These are phyloP conservation scores for Ommatoiulus sabulosus DNA, from an alignment of 2,888 invertebrate genomes.

Conservation along the genomic window DNA sequence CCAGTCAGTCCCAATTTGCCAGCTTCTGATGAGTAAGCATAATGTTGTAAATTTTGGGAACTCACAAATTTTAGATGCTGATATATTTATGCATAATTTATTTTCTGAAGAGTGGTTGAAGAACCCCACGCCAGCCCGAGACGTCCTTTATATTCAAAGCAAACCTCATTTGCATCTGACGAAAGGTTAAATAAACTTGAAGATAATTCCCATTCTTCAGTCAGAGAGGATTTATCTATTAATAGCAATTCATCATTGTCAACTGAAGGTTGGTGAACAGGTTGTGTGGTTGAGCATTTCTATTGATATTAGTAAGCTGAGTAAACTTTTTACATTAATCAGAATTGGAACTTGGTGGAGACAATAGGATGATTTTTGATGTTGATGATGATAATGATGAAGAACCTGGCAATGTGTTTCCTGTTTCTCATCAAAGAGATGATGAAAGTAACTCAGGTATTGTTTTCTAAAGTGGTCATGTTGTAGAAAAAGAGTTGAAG, in stretches of 20 bases:
- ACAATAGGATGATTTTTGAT: neutral
- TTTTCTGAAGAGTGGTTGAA: neutral
- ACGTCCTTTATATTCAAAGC: neutral
- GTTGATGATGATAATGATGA: neutral
- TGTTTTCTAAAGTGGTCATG: neutral
- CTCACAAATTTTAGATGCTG: no score
- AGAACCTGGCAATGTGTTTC: neutral
- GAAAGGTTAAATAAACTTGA: neutral
- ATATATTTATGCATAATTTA: neutral
- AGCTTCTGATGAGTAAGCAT: neutral
- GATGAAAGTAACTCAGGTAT: neutral
- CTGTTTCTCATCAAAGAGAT: neutral
- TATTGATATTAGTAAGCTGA: neutral
- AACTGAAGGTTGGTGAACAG: neutral
- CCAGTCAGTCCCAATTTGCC: neutral
- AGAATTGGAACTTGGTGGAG: conserved; percentile 5
- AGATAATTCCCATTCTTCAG: neutral
- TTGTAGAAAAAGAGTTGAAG: neutral
- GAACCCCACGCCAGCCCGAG: neutral
- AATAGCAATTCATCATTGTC: neutral
- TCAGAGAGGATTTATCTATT: neutral
- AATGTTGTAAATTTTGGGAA: neutral
- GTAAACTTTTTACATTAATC: neutral
- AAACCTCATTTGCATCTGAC: neutral
- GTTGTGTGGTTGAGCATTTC: neutral